Evolutionary conservation across 1,140 invertebrate genomes (phyloP), one percentile per base, ranked within the genome.

Genomic region (Bradynema listronoti): DNA sequence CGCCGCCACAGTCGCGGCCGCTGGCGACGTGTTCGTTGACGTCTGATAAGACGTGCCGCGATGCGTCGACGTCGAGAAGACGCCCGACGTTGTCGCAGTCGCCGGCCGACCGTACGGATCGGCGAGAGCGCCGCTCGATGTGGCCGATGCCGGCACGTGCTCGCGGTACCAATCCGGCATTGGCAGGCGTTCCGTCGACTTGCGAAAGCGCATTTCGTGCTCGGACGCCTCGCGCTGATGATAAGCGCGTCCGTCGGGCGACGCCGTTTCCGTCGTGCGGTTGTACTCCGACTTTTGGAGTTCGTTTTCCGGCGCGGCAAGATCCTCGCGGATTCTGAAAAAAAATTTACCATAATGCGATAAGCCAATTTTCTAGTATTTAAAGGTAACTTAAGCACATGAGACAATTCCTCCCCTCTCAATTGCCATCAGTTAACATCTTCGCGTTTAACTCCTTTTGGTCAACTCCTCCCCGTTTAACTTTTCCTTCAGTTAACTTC

Each of bases 101-200:
- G n/a, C n/a, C n/a, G n/a, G n/a, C n/a, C n/a, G n/a, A n/a, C n/a
- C n/a, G n/a, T 30, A 45, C 16, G 22, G 6, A 22, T 19, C n/a
- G 32, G 33, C 33, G 42, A 30, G 16, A 47, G 27, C 29, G 19
- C 19, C 56, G 19, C 16, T 14, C 29, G 24, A 0, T 16, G n/a
- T 30, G 34, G 57, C n/a, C 33, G 43, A 45, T 14, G 25, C 39
- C 41, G 47, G 27, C 51, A 46, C n/a, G 22, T 33, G 53, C 16
- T 72, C 72, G 6, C 66, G 58, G 57, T 77, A 75, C 75, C 76
- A 77, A 16, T 76, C 69, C 34, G 74, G 74, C 6, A 67, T 65
- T 24, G 60, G 65, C 34, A 77, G 56, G 36, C 68, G 68, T 49
- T 77, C 74, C 1, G 61, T 63, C 0, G 73, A 77, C 46, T 77